Conservation (phyloP, 2,113 vertebrate genomes). For the Agapornis roseicollis region DNA sequence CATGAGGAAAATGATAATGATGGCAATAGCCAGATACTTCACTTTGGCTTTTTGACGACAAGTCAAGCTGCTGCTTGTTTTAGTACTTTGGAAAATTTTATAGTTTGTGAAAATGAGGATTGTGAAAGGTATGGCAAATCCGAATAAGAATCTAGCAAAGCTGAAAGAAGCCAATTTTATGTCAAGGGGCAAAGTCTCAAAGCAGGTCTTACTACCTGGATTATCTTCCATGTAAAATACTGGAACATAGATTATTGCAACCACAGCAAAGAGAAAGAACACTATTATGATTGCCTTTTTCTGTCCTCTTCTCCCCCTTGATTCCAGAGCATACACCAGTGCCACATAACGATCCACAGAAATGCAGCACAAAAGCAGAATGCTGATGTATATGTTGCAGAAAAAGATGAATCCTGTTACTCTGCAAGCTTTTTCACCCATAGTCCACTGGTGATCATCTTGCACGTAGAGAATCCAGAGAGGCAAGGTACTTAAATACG, state of each 20-base stretch:
- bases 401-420: constrained; percentile 87
- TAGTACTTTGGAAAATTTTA: constrained; percentile 67
- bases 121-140: constrained; percentile 80
- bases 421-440: constrained; percentile 68
- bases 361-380: constrained; percentile 86
- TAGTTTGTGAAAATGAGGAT: constrained; percentile 78
- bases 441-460: constrained; percentile 67
- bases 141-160: constrained; percentile 74
- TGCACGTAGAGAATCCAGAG: constrained; percentile 83
- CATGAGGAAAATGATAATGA: constrained; percentile 83
- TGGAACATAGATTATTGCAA: constrained; percentile 64
- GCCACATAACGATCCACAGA: constrained; percentile 87
- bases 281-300: constrained; percentile 49
- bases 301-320: constrained; percentile 65
- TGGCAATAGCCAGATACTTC: constrained; percentile 63
- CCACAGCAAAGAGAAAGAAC: constrained; percentile 1
- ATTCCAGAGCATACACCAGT: constrained; percentile 79
- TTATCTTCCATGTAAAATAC: constrained; percentile 67
- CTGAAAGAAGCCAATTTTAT: constrained; percentile 48
- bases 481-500: constrained; percentile 84
- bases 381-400: constrained; percentile 94
- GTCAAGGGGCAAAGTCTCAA: constrained; percentile 73
- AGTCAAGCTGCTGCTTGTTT: constrained; percentile 55
- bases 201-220: constrained; percentile 51
- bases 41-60: constrained; percentile 74